Base-by-base conservation (phyloP, 2,797 vertebrate species). In the Sebastes cheni region DNA sequence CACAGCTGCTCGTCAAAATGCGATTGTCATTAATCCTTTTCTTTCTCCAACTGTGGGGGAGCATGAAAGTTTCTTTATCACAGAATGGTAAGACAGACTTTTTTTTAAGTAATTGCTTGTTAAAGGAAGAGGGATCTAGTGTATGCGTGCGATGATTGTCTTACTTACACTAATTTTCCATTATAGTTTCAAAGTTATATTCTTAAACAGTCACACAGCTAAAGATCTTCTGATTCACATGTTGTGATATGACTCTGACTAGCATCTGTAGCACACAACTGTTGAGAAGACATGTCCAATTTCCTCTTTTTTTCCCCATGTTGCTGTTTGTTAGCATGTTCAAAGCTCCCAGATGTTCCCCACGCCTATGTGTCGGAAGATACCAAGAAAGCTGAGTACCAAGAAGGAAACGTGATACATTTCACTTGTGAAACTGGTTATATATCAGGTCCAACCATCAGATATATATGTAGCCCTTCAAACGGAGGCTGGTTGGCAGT, bases 381-480 rank as follows among this genome's bases (percentile, higher is more conserved):
- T 0, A 82, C 80, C 27, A 34, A 10, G 39, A 91, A 68, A 70
- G 12, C 3, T 1, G 62, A 32, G 13, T 94, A 95, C 70, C 27
- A 8, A n/a, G 0, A 6, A 16, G 90, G 80, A 69, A 8, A 92
- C 20, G 11, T 71, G 13, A 46, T 94, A 18, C 30, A 36, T 11
- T 93, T 89, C 39, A 52, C 0, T 3, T 95, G 94, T 66, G 59
- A 81, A 5, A 23, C 3, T 5, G 93, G 93, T 52, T 93, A 92
- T 27, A 20, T 61, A 67, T 89, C 92, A 22, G 73, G 58, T 12
- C 82, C 25, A 34, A 25, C 82, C 79, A 91, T 89, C 50, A 85
- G 2, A 55, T 94, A 86, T 22, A 0, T 12, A 0, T 94, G 93
- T 46, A 4, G 34, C 13, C 2, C n/a, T 39, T 5, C 39, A 3